phyloP scores from a whole-genome alignment of 2,888 invertebrate genomes.

The Monopis laevigella region DNA sequence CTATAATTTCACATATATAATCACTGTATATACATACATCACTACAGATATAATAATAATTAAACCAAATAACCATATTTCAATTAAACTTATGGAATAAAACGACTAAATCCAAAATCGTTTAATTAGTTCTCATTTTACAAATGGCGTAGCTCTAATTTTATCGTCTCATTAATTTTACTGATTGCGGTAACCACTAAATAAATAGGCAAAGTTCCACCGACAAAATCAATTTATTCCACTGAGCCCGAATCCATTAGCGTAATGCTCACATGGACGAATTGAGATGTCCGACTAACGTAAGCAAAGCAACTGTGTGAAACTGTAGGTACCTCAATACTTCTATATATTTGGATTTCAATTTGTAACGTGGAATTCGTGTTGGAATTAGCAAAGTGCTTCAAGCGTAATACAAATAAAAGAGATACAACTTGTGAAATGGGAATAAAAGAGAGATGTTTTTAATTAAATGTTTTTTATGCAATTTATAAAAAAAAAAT shows the following conservation, averaged over 20 bases:
- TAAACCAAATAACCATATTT: not conserved
- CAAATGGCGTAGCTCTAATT: not conserved
- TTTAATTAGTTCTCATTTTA: too few relatives aligned
- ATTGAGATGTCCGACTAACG: slow-evolving; percentile 13
- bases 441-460: too few relatives aligned
- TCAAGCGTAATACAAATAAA: too few relatives aligned
- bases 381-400: too few relatives aligned
- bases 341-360: slow-evolving; percentile 2
- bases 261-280: slow-evolving; percentile 14
- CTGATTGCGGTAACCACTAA: slow-evolving; percentile 8
- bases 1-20: too few relatives aligned
- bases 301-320: slow-evolving; percentile 10
- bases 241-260: slow-evolving; percentile 11
- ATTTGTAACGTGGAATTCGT: slow-evolving; percentile 3
- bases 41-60: slow-evolving; percentile 1
- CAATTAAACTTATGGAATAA: not conserved
- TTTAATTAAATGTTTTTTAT: too few relatives aligned
- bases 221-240: slow-evolving; percentile 13
- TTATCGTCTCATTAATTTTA: slow-evolving; percentile 11
- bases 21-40: too few relatives aligned
- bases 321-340: not conserved
- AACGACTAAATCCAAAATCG: not conserved
- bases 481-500: too few relatives aligned
- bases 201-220: slow-evolving; percentile 12
- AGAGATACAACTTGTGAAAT: too few relatives aligned